These are phyloP conservation scores for Bradypodion pumilum DNA, from an alignment of 2,797 vertebrate species.

Conservation along the genomic window DNA sequence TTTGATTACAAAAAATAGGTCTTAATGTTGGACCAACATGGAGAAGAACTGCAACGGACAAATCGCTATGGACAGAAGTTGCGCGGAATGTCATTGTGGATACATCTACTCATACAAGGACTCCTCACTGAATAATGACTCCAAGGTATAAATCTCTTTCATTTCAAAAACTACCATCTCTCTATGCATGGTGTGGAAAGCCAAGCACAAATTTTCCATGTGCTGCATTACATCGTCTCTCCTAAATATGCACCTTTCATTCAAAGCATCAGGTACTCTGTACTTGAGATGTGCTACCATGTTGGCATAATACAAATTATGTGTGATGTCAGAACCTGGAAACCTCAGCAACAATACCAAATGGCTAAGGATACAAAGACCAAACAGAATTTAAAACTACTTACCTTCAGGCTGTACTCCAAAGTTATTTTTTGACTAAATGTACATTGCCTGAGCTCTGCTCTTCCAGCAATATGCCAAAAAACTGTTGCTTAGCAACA, in stretches of 20 bases:
- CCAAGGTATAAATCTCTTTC: constrained; percentile 32
- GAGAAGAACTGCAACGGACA: too few relatives aligned
- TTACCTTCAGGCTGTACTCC: constrained; percentile 46
- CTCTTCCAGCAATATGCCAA: constrained; percentile 67
- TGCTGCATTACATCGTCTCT: neutral
- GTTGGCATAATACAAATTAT: neutral
- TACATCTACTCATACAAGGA: too few relatives aligned
- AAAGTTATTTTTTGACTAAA: constrained; percentile 65
- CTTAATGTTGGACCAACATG: too few relatives aligned
- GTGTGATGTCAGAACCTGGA: neutral
- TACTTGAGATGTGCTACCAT: neutral
- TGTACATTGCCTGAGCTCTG: constrained; percentile 62
- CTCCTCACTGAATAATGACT: too few relatives aligned
- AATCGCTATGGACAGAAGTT: too few relatives aligned
- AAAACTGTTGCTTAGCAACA: constrained; percentile 74
- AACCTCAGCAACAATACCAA: neutral
- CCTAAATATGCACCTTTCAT: neutral
- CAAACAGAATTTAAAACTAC: constrained; percentile 58
- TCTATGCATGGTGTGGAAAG: neutral
- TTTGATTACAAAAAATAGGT: neutral
- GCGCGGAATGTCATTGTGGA: too few relatives aligned
- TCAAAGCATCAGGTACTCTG: constrained; percentile 17
- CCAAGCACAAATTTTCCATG: neutral
- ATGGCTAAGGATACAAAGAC: constrained; percentile 51
- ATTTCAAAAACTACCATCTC: constrained; percentile 10